phyloP scores from a whole-genome alignment of 2,888 invertebrate genomes.

The Petrolisthes cinctipes region DNA sequence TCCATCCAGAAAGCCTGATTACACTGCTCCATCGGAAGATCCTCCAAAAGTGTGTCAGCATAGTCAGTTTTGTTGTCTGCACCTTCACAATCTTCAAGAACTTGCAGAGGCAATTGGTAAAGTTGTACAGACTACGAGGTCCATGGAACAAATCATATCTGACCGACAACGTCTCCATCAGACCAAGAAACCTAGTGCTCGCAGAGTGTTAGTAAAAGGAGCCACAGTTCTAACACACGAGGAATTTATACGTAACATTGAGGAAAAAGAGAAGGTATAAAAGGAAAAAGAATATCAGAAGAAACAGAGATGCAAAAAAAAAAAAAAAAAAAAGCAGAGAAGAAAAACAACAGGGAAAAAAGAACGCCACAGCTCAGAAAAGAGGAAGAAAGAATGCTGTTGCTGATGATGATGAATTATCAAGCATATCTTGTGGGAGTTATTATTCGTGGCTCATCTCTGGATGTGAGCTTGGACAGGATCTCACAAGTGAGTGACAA shows the following conservation, averaged over 20 bases:
- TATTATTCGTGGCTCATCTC: neutral
- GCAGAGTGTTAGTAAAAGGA: neutral
- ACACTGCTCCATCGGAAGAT: neutral
- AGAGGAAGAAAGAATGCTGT: neutral
- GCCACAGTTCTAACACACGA: slow-evolving; percentile 6
- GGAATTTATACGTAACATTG: neutral
- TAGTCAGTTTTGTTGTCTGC: slow-evolving; percentile 10
- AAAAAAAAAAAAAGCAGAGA: neutral
- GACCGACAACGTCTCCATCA: slow-evolving; percentile 37
- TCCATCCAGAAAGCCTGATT: neutral
- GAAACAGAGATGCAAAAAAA: neutral
- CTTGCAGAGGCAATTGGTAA: slow-evolving; percentile 13
- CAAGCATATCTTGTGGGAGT: neutral
- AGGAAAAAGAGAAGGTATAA: neutral
- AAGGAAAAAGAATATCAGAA: neutral
- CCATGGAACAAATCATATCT: slow-evolving; percentile 29
- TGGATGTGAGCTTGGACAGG: neutral
- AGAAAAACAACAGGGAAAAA: slow-evolving; percentile 10
- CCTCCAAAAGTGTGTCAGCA: slow-evolving; percentile 22
- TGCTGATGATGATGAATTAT: slow-evolving; percentile 10
- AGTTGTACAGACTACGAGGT: neutral
- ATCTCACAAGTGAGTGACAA: neutral
- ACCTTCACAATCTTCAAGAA: slow-evolving; percentile 26
- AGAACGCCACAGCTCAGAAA: neutral
- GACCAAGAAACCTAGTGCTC: neutral